Conservation (phyloP, 2,113 vertebrate genomes). For the Seriola dumerili region DNA sequence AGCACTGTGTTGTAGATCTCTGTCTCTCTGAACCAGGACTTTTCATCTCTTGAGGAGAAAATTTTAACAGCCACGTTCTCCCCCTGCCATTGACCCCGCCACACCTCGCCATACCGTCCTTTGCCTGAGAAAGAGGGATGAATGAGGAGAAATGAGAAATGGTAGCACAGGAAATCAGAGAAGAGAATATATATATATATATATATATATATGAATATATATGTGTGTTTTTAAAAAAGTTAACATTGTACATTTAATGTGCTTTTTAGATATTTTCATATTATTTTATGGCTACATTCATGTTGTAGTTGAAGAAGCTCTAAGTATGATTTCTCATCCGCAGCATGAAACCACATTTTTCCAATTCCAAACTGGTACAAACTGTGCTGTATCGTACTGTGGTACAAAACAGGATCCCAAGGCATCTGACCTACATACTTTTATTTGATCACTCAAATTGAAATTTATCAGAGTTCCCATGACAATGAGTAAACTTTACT, state of each 20-base stretch:
- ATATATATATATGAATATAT: neutral
- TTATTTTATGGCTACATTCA: neutral
- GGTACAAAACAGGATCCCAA: constrained; percentile 24
- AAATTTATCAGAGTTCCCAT: constrained; percentile 1
- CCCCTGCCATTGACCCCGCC: constrained; percentile 89
- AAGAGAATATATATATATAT: neutral
- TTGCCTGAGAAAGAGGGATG: constrained; percentile 77
- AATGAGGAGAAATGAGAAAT: neutral
- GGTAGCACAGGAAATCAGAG: neutral
- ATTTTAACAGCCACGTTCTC: constrained; percentile 89
- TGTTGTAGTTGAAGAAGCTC: neutral
- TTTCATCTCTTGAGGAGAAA: constrained; percentile 88
- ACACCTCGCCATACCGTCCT: constrained; percentile 87
- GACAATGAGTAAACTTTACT: neutral
- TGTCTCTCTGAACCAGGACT: constrained; percentile 88
- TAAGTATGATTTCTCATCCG: neutral
- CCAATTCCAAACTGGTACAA: constrained; percentile 13
- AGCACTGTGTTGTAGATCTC: constrained; percentile 90
- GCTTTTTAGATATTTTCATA: neutral
- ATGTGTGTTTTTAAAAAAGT: neutral
- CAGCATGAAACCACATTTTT: constrained; percentile 13
- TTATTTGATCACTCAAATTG: constrained; percentile 2
- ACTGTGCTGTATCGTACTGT: neutral
- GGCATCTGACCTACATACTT: constrained; percentile 43
- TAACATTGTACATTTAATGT: neutral